phyloP scores from a whole-genome alignment of 2,797 vertebrate genomes.

The Garrulus glandarius region DNA sequence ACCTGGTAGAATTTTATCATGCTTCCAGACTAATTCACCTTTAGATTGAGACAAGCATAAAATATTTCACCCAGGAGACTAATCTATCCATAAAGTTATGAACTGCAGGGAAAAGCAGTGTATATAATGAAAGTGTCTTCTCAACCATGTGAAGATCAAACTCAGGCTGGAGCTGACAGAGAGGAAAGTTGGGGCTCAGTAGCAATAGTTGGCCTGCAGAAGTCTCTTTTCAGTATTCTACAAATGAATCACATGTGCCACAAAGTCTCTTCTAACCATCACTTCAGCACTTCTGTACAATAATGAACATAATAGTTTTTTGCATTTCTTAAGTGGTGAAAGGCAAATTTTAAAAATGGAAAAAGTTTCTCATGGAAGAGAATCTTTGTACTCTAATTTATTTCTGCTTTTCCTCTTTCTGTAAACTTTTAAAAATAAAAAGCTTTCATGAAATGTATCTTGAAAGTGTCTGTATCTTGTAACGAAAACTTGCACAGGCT shows the following conservation, averaged over 20 bases:
- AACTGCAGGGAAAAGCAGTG: not conserved
- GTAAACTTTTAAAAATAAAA: not conserved
- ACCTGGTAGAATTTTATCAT: not conserved
- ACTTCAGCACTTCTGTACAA: not conserved
- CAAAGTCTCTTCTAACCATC: not conserved
- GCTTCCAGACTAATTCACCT: not conserved
- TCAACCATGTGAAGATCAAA: not conserved
- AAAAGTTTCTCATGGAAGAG: not conserved
- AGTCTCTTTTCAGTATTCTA: not conserved
- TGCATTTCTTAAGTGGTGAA: not conserved
- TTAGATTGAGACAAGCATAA: not conserved
- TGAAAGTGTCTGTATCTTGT: not conserved
- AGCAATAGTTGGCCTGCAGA: not conserved
- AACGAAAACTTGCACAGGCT: not conserved
- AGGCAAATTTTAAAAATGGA: not conserved
- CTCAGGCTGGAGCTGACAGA: not conserved
- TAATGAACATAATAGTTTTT: not conserved
- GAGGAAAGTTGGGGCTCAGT: not conserved
- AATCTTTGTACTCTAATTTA: not conserved
- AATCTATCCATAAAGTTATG: not conserved
- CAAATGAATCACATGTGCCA: fast-evolving
- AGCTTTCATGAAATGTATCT: not conserved
- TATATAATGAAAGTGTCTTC: not conserved
- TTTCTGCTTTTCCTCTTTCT: not conserved
- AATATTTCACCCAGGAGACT: not conserved